Evolutionary conservation across 2,888 invertebrate species (phyloP), one percentile per base, ranked within the genome.

Genomic region (Cataglyphis rosenhaueri): DNA sequence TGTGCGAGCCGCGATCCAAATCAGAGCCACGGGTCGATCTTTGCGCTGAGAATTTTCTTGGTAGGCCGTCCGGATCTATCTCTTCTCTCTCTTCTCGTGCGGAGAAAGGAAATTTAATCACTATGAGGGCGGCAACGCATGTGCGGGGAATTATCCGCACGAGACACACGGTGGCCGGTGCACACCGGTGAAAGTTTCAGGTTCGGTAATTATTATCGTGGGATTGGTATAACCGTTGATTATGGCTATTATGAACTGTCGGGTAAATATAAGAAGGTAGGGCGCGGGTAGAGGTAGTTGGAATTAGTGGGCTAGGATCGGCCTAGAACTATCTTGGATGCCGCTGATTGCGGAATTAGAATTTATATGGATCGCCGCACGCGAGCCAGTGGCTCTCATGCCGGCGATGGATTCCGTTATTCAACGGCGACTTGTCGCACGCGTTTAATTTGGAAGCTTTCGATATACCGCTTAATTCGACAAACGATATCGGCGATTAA

Each of bases 281-380:
- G 90, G 88, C 81, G 70, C 61, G 76, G 68, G 73, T 91, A 85
- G 52, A 52, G 88, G 91, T 91, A 91, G 93, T 92, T 92, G 91
- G 91, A 93, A 93, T 94, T 93, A 93, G 93, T 91, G 91, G 89
- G 91, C 90, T 91, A 92, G 93, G 92, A 92, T 92, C 92, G 93
- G 93, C 93, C 94, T 93, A 93, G 93, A 93, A 93, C 93, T 92
- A 92, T 94, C 94, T 93, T 93, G 92, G 93, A 94, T 94, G 93
- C 92, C 91, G 93, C 92, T 94, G 94, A 94, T 94, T 93, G 93
- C 93, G 92, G 93, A 94, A 94, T 94, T 93, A 93, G 94, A 94
- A 94, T 94, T 94, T 94, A 94, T 94, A 94, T 94, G 94, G 94
- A 93, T 93, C 92, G 89, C 84, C 89, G 93, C 94, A 94, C 94